phyloP scores from a whole-genome alignment of 2,797 vertebrate genomes.

The Gallinago solitaria region DNA sequence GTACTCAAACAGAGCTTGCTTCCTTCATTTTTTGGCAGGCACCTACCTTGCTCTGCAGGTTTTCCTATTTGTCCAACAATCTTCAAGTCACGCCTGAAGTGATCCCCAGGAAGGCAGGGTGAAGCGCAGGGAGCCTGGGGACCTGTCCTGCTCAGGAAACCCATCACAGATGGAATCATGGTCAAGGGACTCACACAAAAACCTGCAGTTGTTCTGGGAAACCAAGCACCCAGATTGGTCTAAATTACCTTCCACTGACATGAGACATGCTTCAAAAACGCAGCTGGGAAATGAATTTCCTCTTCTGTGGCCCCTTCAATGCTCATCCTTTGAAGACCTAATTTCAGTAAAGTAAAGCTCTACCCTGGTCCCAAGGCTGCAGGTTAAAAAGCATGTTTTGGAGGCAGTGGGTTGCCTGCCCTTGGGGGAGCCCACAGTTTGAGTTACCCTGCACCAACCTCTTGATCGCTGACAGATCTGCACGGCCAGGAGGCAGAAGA shows the following conservation, averaged over 20 bases:
- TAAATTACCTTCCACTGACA: not conserved
- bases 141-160: not conserved
- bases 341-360: not conserved
- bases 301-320: not conserved
- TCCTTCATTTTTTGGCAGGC: not conserved
- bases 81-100: not conserved
- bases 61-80: not conserved
- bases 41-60: not conserved
- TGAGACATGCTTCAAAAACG: not conserved
- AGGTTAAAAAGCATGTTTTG: not conserved
- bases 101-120: not conserved
- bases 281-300: constrained; percentile 12
- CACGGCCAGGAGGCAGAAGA: not conserved
- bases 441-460: not conserved
- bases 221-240: not conserved
- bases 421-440: not conserved
- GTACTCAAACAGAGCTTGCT: not conserved
- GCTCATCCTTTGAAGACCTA: not conserved
- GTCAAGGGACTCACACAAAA: not conserved
- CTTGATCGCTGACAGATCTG: not conserved
- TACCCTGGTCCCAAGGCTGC: not conserved
- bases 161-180: not conserved
- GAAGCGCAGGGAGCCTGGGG: not conserved
- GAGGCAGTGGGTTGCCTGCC: not conserved
- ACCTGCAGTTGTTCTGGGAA: not conserved